These are phyloP conservation scores for Pipistrellus pygmaeus DNA, from an alignment of 2,797 vertebrate species.

Conservation along the genomic window DNA sequence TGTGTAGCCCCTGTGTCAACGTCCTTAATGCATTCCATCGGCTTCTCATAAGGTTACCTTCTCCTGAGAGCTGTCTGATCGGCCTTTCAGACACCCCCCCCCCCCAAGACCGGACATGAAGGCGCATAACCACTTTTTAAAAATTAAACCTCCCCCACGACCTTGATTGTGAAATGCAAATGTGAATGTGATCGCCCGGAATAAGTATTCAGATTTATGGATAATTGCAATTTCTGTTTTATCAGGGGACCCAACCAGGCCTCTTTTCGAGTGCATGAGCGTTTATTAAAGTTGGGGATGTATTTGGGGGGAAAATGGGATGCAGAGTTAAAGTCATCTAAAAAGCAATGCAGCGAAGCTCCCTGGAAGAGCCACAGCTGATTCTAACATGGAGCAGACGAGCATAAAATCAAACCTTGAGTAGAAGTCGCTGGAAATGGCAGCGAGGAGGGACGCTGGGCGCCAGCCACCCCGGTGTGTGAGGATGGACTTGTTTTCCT, in stretches of 20 bases:
- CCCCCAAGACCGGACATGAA: slow-evolving; percentile 49
- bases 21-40: background rate
- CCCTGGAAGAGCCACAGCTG: background rate
- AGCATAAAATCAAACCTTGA: background rate
- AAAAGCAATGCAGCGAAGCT: background rate
- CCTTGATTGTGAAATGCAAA: slow-evolving; percentile 47
- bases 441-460: background rate
- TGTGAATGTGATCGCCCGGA: background rate
- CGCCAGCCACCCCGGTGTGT: background rate
- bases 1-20: background rate
- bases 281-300: background rate
- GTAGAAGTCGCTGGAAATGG: background rate
- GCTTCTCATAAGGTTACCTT: background rate
- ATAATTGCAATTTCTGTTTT: background rate
- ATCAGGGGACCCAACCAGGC: background rate
- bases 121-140: background rate
- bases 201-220: slow-evolving; percentile 61
- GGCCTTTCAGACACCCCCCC: background rate
- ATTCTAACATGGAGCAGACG: background rate
- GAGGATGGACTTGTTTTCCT: slow-evolving; percentile 13
- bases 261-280: background rate
- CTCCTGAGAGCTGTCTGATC: background rate
- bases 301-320: background rate
- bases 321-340: slow-evolving; percentile 34
- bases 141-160: background rate